Percentiles rank a stretch among this genome's conserved stretches.
These are phyloP conservation scores for Cercocebus atys DNA, from an alignment of 2,113 vertebrate species.

Conservation along the genomic window DNA sequence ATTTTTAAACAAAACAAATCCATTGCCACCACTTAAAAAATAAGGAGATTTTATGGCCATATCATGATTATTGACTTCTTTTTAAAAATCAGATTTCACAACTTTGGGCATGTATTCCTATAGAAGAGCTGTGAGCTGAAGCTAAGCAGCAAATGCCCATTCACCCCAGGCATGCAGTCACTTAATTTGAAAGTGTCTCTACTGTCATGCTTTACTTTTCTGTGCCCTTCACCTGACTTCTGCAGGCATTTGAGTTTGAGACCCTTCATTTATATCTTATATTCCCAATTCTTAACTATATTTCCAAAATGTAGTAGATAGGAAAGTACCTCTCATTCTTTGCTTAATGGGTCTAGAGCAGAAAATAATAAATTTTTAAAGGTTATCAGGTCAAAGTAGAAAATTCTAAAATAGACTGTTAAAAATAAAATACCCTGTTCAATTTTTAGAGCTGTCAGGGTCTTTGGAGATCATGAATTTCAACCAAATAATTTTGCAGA, in stretches of 20 bases:
- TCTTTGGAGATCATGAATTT: background rate
- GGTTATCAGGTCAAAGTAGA: background rate
- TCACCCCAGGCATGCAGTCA: background rate
- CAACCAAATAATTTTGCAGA: background rate
- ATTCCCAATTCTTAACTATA: background rate
- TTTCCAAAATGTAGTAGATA: background rate
- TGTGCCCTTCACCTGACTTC: background rate
- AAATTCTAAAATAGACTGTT: background rate
- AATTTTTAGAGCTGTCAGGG: background rate
- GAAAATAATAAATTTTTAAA: background rate
- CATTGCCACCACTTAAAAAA: background rate
- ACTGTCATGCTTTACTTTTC: background rate
- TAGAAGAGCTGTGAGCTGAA: background rate
- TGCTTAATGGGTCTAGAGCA: background rate
- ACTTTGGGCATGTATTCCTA: background rate
- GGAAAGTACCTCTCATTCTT: background rate
- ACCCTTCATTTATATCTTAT: background rate
- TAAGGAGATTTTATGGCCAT: background rate
- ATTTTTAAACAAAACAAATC: background rate
- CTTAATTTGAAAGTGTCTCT: background rate
- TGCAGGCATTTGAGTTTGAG: background rate
- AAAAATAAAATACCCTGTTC: background rate
- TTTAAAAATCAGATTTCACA: background rate
- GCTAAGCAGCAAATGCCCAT: background rate
- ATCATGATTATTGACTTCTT: background rate